Percentiles rank a stretch among this genome's conserved stretches.
These are phyloP conservation scores for Ceramica pisi DNA, from an alignment of 2,888 invertebrate species.

Conservation along the genomic window DNA sequence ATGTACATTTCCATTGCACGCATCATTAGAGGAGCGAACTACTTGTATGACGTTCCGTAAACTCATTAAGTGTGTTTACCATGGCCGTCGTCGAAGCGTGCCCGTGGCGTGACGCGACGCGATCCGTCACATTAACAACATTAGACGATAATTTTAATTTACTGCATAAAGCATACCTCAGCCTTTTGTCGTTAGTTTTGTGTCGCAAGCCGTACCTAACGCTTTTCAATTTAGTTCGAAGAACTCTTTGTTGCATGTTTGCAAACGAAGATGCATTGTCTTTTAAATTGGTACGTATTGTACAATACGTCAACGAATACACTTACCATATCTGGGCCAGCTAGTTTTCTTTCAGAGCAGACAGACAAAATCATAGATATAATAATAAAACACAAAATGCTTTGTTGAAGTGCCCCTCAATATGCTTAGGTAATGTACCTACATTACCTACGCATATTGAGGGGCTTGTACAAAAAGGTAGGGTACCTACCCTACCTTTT, in stretches of 20 bases:
- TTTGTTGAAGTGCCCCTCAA: too few relatives aligned
- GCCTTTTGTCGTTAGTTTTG: slow-evolving; percentile 34
- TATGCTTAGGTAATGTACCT: too few relatives aligned
- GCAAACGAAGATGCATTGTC: slow-evolving; percentile 46
- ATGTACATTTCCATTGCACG: slow-evolving; percentile 52
- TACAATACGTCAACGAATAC: too few relatives aligned
- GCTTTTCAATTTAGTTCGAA: slow-evolving; percentile 49
- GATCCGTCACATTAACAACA: slow-evolving; percentile 67
- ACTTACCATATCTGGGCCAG: too few relatives aligned
- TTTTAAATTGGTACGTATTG: slow-evolving; percentile 20
- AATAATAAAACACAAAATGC: too few relatives aligned
- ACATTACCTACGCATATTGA: too few relatives aligned
- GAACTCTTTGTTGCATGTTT: slow-evolving; percentile 45
- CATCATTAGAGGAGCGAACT: slow-evolving; percentile 43
- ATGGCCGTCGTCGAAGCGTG: slow-evolving; percentile 61
- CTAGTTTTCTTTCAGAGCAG: too few relatives aligned
- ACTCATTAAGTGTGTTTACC: slow-evolving; percentile 65
- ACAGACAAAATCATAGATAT: too few relatives aligned
- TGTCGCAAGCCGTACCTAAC: slow-evolving; percentile 49
- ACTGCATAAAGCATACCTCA: slow-evolving; percentile 48
- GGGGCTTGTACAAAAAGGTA: too few relatives aligned
- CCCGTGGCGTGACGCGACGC: slow-evolving; percentile 62
- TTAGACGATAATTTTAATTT: slow-evolving; percentile 67
- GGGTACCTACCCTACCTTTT: too few relatives aligned
- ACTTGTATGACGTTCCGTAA: slow-evolving; percentile 45